Evolutionary conservation across 2,888 invertebrate genomes (phyloP), one percentile per base, ranked within the genome.

Genomic region (Biston stratarius): DNA sequence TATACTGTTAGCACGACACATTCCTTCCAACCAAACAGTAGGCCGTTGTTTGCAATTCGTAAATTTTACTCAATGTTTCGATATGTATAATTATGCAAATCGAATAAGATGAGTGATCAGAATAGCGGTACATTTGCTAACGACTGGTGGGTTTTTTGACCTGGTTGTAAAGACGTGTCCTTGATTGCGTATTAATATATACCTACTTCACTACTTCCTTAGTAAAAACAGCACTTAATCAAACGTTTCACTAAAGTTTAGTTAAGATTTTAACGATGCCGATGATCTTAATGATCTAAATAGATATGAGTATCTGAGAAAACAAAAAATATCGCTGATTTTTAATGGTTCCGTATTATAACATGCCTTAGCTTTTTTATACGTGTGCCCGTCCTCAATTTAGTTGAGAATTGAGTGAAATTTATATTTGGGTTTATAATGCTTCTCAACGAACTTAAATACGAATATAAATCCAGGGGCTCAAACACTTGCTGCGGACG

Each of bases 121-220:
- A 70, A 71, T 90, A 91, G 86, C 91, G 91, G 89, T 88, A 87
- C 72, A 67, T 71, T 70, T 57, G 72, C 76, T 61, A 74, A 70
- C 74, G 36, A 73, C 68, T 68, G 68, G 76, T 79, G 70, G 78
- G 83, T 83, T 84, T 78, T 77, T 75, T 80, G 85, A 85, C 84
- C 84, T 77, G 80, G 81, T 79, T 71, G 56, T 58, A 24, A 49
- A 47, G 64, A 44, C 67, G 61, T 82, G 85, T 86, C 83, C 86
- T 86, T 86, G 83, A 84, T 86, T 83, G 75, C 14, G 24, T 40
- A 55, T 42, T n/a, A 24, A 42, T 55, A 38, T 36, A 69, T 65
- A 51, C 45, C 34, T 51, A 55, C 60, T n/a, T 62, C 14, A 40
- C 34, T 51, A 55, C 57, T n/a, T 62, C 14, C 33, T 38, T 48